Conservation (phyloP, 2,888 invertebrate species). For the Kryphioiulus occultus region DNA sequence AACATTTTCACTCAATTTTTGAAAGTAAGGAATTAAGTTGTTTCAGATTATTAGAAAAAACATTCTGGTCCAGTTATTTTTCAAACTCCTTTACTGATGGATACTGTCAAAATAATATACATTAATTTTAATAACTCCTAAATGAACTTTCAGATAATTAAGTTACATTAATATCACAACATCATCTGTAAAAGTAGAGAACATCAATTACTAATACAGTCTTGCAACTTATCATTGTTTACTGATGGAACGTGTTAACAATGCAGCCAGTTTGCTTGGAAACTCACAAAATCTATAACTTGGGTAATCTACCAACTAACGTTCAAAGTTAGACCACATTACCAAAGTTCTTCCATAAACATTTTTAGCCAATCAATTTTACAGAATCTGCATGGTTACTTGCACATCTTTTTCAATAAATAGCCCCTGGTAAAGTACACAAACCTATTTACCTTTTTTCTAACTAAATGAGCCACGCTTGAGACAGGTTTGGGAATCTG, state of each 20-base stretch:
- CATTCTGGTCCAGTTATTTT: no score
- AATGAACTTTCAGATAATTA: background rate
- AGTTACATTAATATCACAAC: background rate
- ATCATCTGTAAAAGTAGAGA: background rate
- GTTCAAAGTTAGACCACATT: background rate
- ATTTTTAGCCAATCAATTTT: background rate
- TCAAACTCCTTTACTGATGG: no score
- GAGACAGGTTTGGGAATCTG: constrained; percentile 69
- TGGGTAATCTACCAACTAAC: background rate
- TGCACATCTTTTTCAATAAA: background rate
- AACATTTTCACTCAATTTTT: no score
- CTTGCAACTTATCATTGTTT: background rate
- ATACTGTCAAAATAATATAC: no score
- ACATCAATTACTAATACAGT: background rate
- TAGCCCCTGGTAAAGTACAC: background rate
- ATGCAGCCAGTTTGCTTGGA: no score
- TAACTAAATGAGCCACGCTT: constrained; percentile 82
- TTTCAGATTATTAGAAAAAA: no score
- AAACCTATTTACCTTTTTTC: constrained; percentile 66
- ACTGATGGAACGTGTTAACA: background rate
- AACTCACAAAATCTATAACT: no score
- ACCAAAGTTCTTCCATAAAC: background rate
- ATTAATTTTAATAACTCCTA: background rate
- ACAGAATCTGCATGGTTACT: background rate
- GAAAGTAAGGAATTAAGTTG: no score